A percentile compares a stretch with the other conserved stretches of the same genome.
These are phyloP conservation scores for Eupithecia abbreviata DNA, from an alignment of 2,888 invertebrate genomes.

Conservation along the genomic window DNA sequence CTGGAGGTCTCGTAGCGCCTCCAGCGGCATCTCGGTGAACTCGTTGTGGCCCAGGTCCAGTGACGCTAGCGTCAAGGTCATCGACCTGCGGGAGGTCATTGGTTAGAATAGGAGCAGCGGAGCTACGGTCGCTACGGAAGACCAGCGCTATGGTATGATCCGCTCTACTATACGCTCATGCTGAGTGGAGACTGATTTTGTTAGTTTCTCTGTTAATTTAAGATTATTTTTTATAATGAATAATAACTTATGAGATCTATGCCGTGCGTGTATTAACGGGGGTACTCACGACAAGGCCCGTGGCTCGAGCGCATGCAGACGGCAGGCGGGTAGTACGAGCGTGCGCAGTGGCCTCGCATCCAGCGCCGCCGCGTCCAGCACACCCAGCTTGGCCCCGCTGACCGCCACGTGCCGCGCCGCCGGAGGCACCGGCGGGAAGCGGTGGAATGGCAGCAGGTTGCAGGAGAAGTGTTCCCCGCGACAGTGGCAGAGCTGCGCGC, in stretches of 20 bases:
- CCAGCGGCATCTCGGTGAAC: constrained; percentile 87
- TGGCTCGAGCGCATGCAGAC: constrained; percentile 87
- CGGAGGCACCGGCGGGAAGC: constrained; percentile 57
- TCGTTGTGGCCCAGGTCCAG: constrained; percentile 90
- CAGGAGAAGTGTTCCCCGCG: constrained; percentile 65
- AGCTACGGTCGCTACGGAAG: background rate
- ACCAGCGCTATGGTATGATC: no score
- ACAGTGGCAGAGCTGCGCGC: constrained; percentile 61
- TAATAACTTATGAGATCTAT: background rate
- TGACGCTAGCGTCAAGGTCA: constrained; percentile 89
- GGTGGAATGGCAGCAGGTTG: constrained; percentile 63
- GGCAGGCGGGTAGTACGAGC: constrained; percentile 90
- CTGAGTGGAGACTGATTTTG: no score
- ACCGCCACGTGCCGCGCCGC: constrained; percentile 88
- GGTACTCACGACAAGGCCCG: constrained; percentile 87
- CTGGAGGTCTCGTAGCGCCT: constrained; percentile 85
- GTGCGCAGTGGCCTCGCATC: constrained; percentile 89
- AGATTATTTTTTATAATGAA: no score
- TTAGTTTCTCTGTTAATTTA: no score
- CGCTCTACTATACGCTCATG: no score
- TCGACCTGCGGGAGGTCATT: constrained; percentile 83
- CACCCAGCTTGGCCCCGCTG: constrained; percentile 84
- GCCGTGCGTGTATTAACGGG: background rate
- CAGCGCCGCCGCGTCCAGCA: constrained; percentile 89
- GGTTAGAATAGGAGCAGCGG: background rate